Percentiles rank a stretch among this genome's conserved stretches.
These are phyloP conservation scores for Acleris laterana DNA, from an alignment of 2,888 invertebrate genomes.

Conservation along the genomic window DNA sequence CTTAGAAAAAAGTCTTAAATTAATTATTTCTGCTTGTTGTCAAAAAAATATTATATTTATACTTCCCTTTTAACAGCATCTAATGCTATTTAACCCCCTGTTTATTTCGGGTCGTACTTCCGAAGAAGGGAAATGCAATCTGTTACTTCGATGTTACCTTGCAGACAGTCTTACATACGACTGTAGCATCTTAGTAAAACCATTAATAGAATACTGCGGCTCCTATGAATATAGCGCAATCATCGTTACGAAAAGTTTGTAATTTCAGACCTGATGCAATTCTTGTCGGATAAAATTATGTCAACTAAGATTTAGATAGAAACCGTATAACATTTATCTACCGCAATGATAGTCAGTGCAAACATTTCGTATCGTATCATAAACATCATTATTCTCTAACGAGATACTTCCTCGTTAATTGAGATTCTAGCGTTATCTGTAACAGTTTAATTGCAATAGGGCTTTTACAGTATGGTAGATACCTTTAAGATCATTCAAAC, in stretches of 20 bases:
- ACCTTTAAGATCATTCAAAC: background rate
- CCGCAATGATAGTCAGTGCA: constrained; percentile 4
- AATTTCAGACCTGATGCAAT: background rate
- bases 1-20: background rate
- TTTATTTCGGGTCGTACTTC: constrained; percentile 18
- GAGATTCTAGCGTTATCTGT: too few species aligned
- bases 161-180: background rate
- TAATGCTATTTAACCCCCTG: constrained; percentile 20
- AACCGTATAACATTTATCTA: background rate
- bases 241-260: background rate
- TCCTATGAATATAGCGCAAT: background rate
- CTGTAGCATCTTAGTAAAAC: too few species aligned
- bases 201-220: too few species aligned
- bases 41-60: background rate
- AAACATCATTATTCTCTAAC: background rate
- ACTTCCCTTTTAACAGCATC: constrained; percentile 5
- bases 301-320: constrained; percentile 25
- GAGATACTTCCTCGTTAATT: background rate
- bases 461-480: too few species aligned
- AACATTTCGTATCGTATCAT: constrained; percentile 2
- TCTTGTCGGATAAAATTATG: constrained; percentile 8
- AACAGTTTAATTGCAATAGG: too few species aligned
- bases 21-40: background rate
- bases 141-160: constrained; percentile 31
- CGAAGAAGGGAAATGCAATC: constrained; percentile 9